Conservation (phyloP, 2,888 invertebrate genomes). For the Listrodromus nycthemerus region DNA sequence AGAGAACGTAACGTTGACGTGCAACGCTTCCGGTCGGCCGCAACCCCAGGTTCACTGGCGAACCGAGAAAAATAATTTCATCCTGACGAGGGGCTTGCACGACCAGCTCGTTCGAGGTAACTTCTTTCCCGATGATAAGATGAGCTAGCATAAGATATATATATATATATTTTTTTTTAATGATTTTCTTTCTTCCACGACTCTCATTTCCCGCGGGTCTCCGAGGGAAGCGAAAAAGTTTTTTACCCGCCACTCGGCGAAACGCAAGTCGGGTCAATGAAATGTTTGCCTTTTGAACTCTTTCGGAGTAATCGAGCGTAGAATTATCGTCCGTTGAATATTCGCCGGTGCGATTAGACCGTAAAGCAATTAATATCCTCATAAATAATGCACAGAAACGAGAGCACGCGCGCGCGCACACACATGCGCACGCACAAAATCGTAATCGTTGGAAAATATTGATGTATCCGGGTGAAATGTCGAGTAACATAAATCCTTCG, state of each 20-base stretch:
- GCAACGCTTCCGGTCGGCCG: slow-evolving; percentile 91
- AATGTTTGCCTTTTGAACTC: slow-evolving; percentile 67
- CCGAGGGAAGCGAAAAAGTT: slow-evolving; percentile 20
- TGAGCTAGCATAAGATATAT: slow-evolving; percentile 15
- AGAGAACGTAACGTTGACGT: slow-evolving; percentile 90
- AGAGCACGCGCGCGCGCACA: background rate
- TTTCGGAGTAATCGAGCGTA: background rate
- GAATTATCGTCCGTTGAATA: background rate
- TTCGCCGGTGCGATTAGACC: background rate
- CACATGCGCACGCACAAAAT: background rate
- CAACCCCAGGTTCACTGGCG: slow-evolving; percentile 87
- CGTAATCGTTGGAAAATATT: background rate
- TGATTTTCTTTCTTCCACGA: background rate
- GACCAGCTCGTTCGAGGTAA: slow-evolving; percentile 77
- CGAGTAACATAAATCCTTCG: background rate
- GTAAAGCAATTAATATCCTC: background rate
- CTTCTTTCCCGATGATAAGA: slow-evolving; percentile 50
- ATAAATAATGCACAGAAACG: background rate
- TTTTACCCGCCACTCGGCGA: slow-evolving; percentile 32
- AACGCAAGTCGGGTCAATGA: slow-evolving; percentile 4
- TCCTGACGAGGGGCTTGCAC: slow-evolving; percentile 77
- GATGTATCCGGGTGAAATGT: background rate
- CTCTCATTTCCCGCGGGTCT: slow-evolving; percentile 21
- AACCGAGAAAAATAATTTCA: slow-evolving; percentile 78
- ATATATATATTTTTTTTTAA: slow-evolving; percentile 32